phyloP scores from a whole-genome alignment of 2,113 vertebrate species.

The Rhinolophus sinicus region DNA sequence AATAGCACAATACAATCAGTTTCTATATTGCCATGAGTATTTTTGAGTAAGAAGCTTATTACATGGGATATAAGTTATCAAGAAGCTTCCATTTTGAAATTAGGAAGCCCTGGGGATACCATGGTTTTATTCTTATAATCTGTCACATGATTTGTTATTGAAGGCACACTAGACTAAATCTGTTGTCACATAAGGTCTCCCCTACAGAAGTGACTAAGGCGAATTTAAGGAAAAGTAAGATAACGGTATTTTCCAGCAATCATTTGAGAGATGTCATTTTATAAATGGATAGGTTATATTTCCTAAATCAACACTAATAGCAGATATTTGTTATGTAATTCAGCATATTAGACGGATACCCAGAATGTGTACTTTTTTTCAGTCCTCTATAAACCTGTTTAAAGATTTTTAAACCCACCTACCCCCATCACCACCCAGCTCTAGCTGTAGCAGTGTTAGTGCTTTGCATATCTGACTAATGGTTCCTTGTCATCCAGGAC shows the following conservation, averaged over 20 bases:
- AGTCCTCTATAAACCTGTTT: background rate
- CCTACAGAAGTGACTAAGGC: constrained; percentile 10
- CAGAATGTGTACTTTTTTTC: background rate
- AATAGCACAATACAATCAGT: background rate
- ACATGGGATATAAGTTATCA: background rate
- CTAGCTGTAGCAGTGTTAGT: background rate
- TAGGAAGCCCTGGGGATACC: background rate
- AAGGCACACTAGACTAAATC: background rate
- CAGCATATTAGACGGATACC: background rate
- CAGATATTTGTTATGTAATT: constrained; percentile 50
- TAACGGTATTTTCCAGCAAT: constrained; percentile 23
- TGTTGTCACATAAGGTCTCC: background rate
- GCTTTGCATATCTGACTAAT: constrained; percentile 1
- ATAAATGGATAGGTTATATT: background rate
- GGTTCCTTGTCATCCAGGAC: background rate
- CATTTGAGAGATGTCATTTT: constrained; percentile 44
- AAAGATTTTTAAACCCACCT: background rate
- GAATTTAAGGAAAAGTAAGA: constrained; percentile 32
- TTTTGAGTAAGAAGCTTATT: constrained; percentile 63
- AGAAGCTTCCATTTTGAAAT: constrained; percentile 40
- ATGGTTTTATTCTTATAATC: constrained; percentile 47
- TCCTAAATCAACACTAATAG: background rate
- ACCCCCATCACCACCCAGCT: background rate
- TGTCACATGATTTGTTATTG: constrained; percentile 2
- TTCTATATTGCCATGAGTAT: background rate